Conservation (phyloP, 23 tunicate genomes). For the Trididemnum nubilum region DNA sequence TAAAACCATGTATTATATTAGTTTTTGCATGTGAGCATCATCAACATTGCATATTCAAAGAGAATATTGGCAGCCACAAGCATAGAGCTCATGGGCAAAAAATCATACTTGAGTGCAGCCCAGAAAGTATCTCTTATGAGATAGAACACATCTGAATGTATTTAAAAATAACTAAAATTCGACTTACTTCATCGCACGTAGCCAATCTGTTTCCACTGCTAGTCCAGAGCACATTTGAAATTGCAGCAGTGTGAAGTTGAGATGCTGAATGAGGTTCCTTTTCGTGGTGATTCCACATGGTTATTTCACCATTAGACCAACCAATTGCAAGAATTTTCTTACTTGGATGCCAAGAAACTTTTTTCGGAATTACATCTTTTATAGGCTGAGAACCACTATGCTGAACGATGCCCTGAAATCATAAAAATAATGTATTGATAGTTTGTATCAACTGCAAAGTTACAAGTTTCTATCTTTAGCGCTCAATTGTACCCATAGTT, state of each 20-base stretch:
- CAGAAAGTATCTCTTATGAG: too few species aligned
- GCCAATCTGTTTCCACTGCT: constrained; percentile 54
- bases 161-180: not conserved
- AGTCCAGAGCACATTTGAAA: constrained; percentile 58
- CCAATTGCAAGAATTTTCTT: constrained; percentile 74
- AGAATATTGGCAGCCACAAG: too few species aligned
- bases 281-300: constrained; percentile 73
- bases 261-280: constrained; percentile 57
- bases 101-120: too few species aligned
- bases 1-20: too few species aligned
- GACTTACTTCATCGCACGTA: constrained; percentile 74
- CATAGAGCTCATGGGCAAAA: too few species aligned
- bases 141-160: too few species aligned
- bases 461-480: too few species aligned
- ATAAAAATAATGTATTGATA: not conserved
- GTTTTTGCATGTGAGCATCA: too few species aligned
- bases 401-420: constrained; percentile 45
- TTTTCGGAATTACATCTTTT: constrained; percentile 40
- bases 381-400: constrained; percentile 30
- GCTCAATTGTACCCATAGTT: too few species aligned
- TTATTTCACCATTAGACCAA: constrained; percentile 79
- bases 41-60: too few species aligned
- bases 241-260: constrained; percentile 42
- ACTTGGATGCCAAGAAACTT: constrained; percentile 70
- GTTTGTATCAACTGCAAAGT: not conserved